Conservation (phyloP, 2,797 vertebrate genomes). For the Rhinichthys osculus region DNA sequence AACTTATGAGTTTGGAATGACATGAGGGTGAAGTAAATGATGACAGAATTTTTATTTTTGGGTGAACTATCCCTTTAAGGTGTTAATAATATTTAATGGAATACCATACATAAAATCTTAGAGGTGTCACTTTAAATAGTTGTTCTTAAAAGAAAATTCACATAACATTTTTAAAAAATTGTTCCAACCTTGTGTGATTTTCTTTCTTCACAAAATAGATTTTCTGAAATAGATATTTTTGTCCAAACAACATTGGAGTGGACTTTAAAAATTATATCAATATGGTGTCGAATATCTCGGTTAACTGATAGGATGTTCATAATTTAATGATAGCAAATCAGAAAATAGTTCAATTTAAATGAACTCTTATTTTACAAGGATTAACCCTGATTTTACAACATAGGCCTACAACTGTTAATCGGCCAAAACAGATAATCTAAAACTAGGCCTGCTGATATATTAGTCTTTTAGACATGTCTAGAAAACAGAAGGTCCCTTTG, state of each 20-base stretch:
- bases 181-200: background rate
- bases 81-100: background rate
- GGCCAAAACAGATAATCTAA: background rate
- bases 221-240: background rate
- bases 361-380: background rate
- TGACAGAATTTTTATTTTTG: background rate
- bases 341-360: background rate
- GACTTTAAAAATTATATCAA: background rate
- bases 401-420: background rate
- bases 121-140: background rate
- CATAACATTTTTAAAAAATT: rapidly evolving
- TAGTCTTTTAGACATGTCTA: background rate
- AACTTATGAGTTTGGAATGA: background rate
- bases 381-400: background rate
- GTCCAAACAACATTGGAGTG: background rate
- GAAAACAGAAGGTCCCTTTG: background rate
- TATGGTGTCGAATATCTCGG: background rate
- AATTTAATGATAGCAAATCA: background rate
- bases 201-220: background rate
- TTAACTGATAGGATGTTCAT: background rate
- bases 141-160: background rate
- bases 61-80: background rate
- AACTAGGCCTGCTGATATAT: background rate
- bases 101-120: background rate
- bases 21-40: background rate